Evolutionary conservation across 35 echinoderm and acorn worm genomes (phyloP).

Genomic region (Acanthaster planci): DNA sequence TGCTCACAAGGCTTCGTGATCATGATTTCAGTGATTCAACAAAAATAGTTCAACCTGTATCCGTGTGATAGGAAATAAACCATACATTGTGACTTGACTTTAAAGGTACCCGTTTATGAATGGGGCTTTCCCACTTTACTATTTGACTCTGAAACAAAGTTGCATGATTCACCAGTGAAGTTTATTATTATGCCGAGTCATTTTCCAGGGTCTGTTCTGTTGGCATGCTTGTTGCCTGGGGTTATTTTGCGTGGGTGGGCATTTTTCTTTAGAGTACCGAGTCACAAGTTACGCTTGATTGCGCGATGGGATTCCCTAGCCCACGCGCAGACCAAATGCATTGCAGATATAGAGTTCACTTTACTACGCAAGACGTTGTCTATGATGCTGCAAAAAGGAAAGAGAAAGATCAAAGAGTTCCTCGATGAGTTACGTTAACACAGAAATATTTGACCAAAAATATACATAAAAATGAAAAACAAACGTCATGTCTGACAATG

Average conservation of each 20-base stretch:
- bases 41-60: too few relatives aligned
- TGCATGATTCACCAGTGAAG: neutral
- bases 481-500: too few relatives aligned
- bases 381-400: neutral
- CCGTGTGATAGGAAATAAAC: too few relatives aligned
- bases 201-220: too few relatives aligned
- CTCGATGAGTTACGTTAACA: too few relatives aligned
- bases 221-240: neutral
- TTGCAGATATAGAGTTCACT: neutral
- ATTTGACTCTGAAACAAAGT: neutral
- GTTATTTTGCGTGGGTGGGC: constrained; percentile 2
- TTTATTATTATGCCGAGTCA: neutral
- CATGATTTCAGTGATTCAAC: too few relatives aligned
- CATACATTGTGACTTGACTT: too few relatives aligned
- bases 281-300: neutral
- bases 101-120: too few relatives aligned
- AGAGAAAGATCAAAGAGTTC: neutral
- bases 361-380: neutral
- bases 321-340: neutral
- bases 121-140: neutral
- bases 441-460: too few relatives aligned
- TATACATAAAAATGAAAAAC: too few relatives aligned
- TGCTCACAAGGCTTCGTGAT: too few relatives aligned
- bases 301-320: neutral
- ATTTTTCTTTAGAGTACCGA: neutral